Percentiles rank a stretch among this genome's conserved stretches.
Evolutionary conservation across 2,888 invertebrate species (phyloP).

Genomic region (Willowsia nigromaculata): DNA sequence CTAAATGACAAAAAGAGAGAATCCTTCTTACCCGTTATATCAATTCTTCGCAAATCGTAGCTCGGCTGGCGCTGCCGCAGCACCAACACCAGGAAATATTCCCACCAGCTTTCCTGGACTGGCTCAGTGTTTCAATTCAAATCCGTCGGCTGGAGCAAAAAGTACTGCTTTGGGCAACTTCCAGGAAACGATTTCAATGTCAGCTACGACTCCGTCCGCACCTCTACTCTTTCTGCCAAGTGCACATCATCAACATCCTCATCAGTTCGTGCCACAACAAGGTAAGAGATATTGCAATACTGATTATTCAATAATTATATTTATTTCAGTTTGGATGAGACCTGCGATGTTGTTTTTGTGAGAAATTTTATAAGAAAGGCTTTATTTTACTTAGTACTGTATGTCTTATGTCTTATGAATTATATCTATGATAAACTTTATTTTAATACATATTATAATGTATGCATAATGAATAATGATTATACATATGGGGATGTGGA

Average conservation of each 20-base stretch:
- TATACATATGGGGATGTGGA: too few relatives aligned
- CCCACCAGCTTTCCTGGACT: constrained; percentile 16
- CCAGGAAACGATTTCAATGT: constrained; percentile 48
- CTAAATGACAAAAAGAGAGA: neutral
- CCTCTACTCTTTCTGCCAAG: constrained; percentile 55
- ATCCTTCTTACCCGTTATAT: neutral
- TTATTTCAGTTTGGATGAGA: too few relatives aligned
- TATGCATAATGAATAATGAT: too few relatives aligned
- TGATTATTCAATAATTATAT: neutral
- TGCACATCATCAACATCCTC: constrained; percentile 41
- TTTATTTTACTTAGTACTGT: too few relatives aligned
- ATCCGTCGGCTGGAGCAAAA: neutral
- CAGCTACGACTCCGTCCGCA: constrained; percentile 60
- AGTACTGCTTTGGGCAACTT: neutral
- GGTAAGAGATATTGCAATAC: constrained; percentile 64
- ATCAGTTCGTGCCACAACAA: constrained; percentile 73
- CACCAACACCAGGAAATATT: neutral
- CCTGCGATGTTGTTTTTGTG: neutral
- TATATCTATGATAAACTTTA: too few relatives aligned
- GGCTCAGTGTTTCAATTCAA: constrained; percentile 36
- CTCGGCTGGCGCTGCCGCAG: constrained; percentile 33
- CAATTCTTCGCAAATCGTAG: constrained; percentile 28
- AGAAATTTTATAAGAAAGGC: too few relatives aligned
- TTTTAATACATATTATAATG: too few relatives aligned
- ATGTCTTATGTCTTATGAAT: too few relatives aligned